Evolutionary conservation across 92 coral and sea anemone genomes (phyloP).

Genomic region (Meandrina meandrites): DNA sequence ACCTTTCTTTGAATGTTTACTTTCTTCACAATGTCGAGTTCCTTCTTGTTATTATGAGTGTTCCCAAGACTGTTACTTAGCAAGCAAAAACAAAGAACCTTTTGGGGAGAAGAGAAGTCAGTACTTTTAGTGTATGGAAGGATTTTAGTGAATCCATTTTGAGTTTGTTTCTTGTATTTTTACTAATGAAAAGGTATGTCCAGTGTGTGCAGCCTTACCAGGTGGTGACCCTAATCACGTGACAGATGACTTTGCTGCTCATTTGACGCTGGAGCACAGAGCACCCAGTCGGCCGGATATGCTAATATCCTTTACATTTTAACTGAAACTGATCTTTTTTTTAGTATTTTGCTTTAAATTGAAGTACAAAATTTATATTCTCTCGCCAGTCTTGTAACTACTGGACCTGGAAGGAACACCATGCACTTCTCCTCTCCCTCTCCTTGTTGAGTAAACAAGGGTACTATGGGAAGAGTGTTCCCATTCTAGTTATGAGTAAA

Average conservation of each 20-base stretch:
- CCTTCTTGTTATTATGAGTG: too few relatives aligned
- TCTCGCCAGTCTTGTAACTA: not conserved
- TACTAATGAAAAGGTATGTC: conserved; percentile 93
- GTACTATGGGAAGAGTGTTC: too few relatives aligned
- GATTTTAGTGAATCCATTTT: not conserved
- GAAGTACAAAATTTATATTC: not conserved
- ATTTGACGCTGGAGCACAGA: conserved; percentile 94
- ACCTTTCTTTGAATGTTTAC: too few relatives aligned
- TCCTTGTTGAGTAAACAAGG: not conserved
- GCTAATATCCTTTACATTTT: conserved; percentile 81
- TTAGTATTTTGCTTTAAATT: not conserved
- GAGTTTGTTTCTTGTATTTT: not conserved
- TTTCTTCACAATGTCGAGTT: too few relatives aligned
- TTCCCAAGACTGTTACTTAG: too few relatives aligned
- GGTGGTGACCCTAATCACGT: conserved; percentile 99
- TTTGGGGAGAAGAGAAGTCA: too few relatives aligned
- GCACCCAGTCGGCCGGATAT: conserved; percentile 83
- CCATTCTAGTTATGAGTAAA: too few relatives aligned
- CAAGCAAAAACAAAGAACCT: too few relatives aligned
- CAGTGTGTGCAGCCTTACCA: conserved; percentile 99
- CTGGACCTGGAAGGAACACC: not conserved
- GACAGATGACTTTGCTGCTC: conserved; percentile 99
- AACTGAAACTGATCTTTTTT: not conserved
- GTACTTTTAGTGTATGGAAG: too few relatives aligned
- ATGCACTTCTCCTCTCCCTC: not conserved